Conservation (phyloP, 2,113 vertebrate species). For the human region DNA sequence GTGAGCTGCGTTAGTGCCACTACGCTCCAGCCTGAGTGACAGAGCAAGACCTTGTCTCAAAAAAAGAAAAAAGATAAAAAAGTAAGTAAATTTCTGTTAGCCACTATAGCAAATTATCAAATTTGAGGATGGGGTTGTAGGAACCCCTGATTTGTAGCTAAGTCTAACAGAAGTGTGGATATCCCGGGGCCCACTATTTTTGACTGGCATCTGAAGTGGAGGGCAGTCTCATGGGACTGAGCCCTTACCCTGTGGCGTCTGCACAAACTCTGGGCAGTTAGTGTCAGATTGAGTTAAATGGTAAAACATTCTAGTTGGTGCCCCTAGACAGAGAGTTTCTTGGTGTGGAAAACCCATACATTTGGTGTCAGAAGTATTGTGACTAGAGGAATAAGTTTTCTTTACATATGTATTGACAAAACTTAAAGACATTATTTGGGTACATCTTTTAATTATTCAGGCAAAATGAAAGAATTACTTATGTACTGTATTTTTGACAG, state of each 20-base stretch:
- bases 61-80: too few species aligned
- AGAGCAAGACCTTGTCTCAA: too few species aligned
- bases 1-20: too few species aligned
- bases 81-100: background rate
- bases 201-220: background rate
- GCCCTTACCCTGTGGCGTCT: background rate
- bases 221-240: background rate
- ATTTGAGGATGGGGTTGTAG: background rate
- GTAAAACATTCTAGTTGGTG: background rate
- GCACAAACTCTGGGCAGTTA: background rate
- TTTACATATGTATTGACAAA: background rate
- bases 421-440: conserved; percentile 20
- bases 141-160: background rate
- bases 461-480: background rate
- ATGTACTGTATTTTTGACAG: background rate
- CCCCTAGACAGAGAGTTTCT: background rate
- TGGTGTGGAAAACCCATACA: background rate
- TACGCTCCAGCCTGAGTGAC: too few species aligned
- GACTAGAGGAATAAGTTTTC: background rate
- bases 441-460: background rate
- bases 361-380: background rate
- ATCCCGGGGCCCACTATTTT: background rate
- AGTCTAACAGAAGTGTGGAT: background rate
- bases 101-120: background rate
- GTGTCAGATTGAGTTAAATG: background rate